A percentile compares a stretch with the other conserved stretches of the same genome.
Evolutionary conservation across 2,888 invertebrate genomes (phyloP).

Genomic region (Phyllotreta striolata): DNA sequence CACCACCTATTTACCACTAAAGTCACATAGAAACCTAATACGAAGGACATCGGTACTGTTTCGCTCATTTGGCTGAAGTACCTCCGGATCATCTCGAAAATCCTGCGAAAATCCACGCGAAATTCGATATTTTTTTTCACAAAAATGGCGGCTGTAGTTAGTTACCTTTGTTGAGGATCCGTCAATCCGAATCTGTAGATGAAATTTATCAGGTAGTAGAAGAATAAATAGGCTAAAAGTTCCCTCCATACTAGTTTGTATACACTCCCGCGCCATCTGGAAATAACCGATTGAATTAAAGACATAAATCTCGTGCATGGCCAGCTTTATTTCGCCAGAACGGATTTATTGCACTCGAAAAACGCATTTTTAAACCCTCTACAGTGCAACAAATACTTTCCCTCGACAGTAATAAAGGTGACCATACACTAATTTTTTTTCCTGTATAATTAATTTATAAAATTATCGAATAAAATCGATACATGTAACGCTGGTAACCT

Average conservation of each 20-base stretch:
- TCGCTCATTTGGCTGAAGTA: constrained; percentile 90
- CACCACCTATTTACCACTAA: constrained; percentile 94
- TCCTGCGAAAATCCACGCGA: constrained; percentile 65
- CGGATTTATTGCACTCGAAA: background rate
- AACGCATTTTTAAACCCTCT: no score
- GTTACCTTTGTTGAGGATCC: constrained; percentile 82
- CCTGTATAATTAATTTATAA: no score
- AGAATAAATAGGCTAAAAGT: constrained; percentile 82
- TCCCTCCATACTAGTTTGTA: constrained; percentile 96
- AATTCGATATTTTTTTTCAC: background rate
- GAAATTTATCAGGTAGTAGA: constrained; percentile 88
- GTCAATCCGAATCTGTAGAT: constrained; percentile 85
- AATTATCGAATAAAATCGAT: no score
- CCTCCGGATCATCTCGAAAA: constrained; percentile 84
- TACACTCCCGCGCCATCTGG: constrained; percentile 94
- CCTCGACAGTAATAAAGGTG: no score
- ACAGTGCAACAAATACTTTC: no score
- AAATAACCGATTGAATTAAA: constrained; percentile 52
- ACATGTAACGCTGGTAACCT: no score
- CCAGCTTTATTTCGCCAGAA: background rate
- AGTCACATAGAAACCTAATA: constrained; percentile 93
- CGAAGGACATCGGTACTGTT: constrained; percentile 94
- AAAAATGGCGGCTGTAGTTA: background rate
- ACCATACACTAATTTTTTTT: no score
- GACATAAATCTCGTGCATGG: constrained; percentile 17